A percentile compares a stretch with the other conserved stretches of the same genome.
These are phyloP conservation scores for Nephrotoma guestfalica DNA, from an alignment of 2,888 invertebrate genomes.

Conservation along the genomic window DNA sequence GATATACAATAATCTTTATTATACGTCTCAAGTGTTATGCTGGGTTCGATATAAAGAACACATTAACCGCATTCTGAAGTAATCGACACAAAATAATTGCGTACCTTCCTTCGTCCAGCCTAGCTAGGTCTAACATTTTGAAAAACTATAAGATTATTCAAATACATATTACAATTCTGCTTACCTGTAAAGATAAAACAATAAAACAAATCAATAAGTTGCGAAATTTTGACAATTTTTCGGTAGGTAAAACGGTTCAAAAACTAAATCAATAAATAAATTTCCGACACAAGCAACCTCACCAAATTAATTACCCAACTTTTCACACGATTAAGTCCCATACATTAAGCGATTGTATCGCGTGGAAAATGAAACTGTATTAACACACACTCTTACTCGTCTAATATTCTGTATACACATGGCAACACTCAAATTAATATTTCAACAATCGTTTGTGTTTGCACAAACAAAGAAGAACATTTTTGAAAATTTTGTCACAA, in stretches of 20 bases:
- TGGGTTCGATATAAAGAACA: too few relatives aligned
- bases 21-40: background rate
- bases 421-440: background rate
- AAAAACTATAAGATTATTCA: background rate
- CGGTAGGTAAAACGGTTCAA: background rate
- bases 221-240: too few relatives aligned
- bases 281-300: too few relatives aligned
- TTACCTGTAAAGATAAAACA: background rate
- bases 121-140: background rate
- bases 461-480: background rate
- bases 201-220: too few relatives aligned
- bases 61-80: too few relatives aligned
- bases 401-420: background rate
- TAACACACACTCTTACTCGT: background rate
- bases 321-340: background rate
- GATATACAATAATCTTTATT: background rate
- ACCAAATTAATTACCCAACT: background rate
- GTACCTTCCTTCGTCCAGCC: background rate
- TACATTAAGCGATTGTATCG: background rate
- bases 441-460: background rate
- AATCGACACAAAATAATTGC: background rate
- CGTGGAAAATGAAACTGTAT: background rate
- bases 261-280: too few relatives aligned
- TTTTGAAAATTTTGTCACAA: background rate
- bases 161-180: background rate